Evolutionary conservation across 2,888 invertebrate species (phyloP), one percentile per base, ranked within the genome.

Genomic region (Autographa pulchrina): DNA sequence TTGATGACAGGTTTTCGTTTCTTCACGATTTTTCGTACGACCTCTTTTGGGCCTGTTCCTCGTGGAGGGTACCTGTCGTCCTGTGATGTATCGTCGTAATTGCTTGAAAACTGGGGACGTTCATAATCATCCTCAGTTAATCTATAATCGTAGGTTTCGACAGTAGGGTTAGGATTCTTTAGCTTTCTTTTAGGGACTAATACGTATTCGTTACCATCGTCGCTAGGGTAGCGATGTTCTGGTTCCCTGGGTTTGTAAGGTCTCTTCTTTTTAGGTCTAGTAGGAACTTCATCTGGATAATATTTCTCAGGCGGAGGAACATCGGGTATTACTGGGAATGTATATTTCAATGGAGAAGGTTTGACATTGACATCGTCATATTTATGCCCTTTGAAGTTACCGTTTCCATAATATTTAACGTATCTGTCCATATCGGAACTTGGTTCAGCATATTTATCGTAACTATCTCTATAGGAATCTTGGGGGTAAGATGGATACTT

Each of bases 121-220:
- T 93, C 94, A 73, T 90, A 94, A 43, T 94, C 94, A 6, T 94
- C 94, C 2, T 94, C 94, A 5, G 78, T 62, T 0, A 92, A 91
- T 78, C 87, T 84, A 62, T 92, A 93, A 65, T 94, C 93, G 62
- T 85, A 88, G 2, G 88, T 81, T n/a, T 93, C 92, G 9, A 86
- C 82, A 54, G 86, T 77, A 72, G 90, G 90, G 6, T 81, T 78
- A 0, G 93, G 94, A 56, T 81, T 84, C 75, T 92, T 95, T 66
- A 91, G 87, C 79, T 95, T 96, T 84, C 93, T 94, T 77, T 95
- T 95, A 48, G 95, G 95, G 32, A 95, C 93, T 79, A 94, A 86
- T 69, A 93, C 89, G 59, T 93, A 94, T 72, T 95, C 95, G 77
- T 93, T 94, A 67, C 92, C 78, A 70, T 94, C 92, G 35, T 93